Conservation (phyloP, 2,113 vertebrate species). For the Nothobranchius kuhntae region DNA sequence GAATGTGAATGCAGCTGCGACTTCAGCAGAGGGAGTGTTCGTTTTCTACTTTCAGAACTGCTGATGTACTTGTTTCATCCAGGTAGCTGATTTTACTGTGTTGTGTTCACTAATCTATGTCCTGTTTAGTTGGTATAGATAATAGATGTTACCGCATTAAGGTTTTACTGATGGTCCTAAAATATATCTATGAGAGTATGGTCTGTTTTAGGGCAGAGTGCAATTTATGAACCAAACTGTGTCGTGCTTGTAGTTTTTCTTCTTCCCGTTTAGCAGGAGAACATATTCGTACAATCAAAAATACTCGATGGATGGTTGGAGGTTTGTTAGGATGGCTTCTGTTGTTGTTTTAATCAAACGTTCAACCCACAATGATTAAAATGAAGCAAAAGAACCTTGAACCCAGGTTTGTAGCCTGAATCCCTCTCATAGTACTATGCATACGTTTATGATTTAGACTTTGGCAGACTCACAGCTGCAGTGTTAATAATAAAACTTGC, state of each 20-base stretch:
- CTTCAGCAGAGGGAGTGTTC: slow-evolving; percentile 68
- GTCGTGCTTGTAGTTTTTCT: slow-evolving; percentile 51
- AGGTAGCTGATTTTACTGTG: slow-evolving; percentile 20
- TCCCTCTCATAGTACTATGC: slow-evolving; percentile 70
- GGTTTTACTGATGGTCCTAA: slow-evolving; percentile 54
- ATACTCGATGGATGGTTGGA: slow-evolving; percentile 2
- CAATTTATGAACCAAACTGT: slow-evolving; percentile 67
- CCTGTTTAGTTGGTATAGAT: slow-evolving; percentile 72
- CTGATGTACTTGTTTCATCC: slow-evolving; percentile 64
- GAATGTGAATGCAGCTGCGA: slow-evolving; percentile 52
- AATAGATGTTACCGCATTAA: slow-evolving; percentile 49
- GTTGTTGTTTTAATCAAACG: slow-evolving; percentile 8
- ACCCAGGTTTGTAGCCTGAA: slow-evolving; percentile 39
- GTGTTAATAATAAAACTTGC: not conserved
- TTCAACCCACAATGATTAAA: slow-evolving; percentile 19
- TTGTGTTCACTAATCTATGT: slow-evolving; percentile 69
- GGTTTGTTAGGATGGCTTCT: slow-evolving; percentile 2
- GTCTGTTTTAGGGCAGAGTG: slow-evolving; percentile 70
- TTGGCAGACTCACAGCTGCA: slow-evolving; percentile 23
- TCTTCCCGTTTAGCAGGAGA: slow-evolving; percentile 40
- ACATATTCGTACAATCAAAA: slow-evolving; percentile 51
- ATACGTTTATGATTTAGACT: slow-evolving; percentile 50
- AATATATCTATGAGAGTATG: slow-evolving; percentile 45
- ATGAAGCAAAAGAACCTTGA: slow-evolving; percentile 38
- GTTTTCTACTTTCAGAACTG: slow-evolving; percentile 70